These are phyloP conservation scores for Isichthys henryi DNA, from an alignment of 2,113 vertebrate genomes.

Conservation along the genomic window DNA sequence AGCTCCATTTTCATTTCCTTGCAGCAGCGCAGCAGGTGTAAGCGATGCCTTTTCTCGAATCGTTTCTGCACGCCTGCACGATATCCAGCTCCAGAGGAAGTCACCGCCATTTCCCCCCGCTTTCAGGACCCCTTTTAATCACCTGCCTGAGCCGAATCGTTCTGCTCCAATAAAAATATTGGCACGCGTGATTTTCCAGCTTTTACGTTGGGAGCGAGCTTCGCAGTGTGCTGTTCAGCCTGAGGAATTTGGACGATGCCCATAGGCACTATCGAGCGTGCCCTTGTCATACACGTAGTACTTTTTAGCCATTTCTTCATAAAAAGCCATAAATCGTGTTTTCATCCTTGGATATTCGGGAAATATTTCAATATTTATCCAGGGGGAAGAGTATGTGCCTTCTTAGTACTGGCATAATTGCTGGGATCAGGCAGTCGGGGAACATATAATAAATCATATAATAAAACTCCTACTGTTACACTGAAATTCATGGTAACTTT, in stretches of 20 bases:
- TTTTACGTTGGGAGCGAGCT: not conserved
- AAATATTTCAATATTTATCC: not conserved
- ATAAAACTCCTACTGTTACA: not conserved
- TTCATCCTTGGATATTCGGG: not conserved
- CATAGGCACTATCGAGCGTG: not conserved
- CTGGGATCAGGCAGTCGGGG: not conserved
- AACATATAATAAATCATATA: not conserved
- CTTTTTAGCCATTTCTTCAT: not conserved
- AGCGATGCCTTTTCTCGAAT: not conserved
- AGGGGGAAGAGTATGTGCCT: not conserved
- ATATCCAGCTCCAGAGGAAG: not conserved
- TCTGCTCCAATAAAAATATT: constrained; percentile 15
- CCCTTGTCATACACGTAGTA: not conserved
- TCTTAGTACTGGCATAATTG: not conserved
- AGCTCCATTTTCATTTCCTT: not conserved
- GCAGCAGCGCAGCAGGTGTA: not conserved
- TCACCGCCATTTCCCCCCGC: not conserved
- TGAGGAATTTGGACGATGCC: not conserved
- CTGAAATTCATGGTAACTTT: not conserved
- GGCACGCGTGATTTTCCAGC: not conserved
- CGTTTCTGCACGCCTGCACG: not conserved
- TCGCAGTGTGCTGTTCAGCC: not conserved
- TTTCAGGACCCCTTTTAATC: not conserved
- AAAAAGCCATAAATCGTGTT: not conserved
- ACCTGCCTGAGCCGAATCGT: not conserved